Percentiles rank a stretch among this genome's conserved stretches.
These are phyloP conservation scores for Sceloporus tristichus DNA, from an alignment of 2,113 vertebrate genomes.

Conservation along the genomic window DNA sequence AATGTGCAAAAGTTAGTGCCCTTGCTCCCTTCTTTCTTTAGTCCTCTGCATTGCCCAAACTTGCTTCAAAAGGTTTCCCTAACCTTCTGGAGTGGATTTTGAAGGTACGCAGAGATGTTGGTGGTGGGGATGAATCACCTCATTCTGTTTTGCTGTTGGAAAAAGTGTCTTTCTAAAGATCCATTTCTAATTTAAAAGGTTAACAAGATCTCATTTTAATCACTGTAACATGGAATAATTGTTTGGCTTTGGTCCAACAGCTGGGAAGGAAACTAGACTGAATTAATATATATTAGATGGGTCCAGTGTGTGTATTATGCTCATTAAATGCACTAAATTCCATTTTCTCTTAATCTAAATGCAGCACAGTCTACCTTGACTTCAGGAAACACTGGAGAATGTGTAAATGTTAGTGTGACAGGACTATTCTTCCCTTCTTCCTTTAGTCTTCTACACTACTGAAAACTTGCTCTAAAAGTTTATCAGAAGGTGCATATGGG, in stretches of 20 bases:
- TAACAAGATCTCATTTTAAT: constrained; percentile 35
- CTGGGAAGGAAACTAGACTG: not conserved
- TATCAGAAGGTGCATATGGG: too few relatives aligned
- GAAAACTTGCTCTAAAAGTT: too few relatives aligned
- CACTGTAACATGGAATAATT: constrained; percentile 8
- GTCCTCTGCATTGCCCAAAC: too few relatives aligned
- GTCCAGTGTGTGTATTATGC: constrained; percentile 20
- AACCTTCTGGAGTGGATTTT: too few relatives aligned
- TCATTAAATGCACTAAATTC: not conserved
- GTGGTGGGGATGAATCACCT: not conserved
- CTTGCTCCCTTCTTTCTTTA: too few relatives aligned
- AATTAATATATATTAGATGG: constrained; percentile 3
- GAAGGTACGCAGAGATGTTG: too few relatives aligned
- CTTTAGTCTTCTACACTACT: too few relatives aligned
- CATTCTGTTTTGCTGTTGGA: constrained; percentile 30
- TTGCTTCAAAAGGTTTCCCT: too few relatives aligned
- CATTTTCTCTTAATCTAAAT: constrained; percentile 51
- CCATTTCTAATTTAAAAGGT: constrained; percentile 31
- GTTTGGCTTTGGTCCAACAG: constrained; percentile 23
- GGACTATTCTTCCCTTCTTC: too few relatives aligned
- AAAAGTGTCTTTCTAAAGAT: constrained; percentile 41
- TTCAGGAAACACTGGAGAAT: not conserved
- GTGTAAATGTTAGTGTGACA: not conserved
- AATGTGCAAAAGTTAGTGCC: not conserved
- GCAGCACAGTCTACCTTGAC: not conserved